phyloP scores from a whole-genome alignment of 2,888 invertebrate species.

The Clostera curtula region DNA sequence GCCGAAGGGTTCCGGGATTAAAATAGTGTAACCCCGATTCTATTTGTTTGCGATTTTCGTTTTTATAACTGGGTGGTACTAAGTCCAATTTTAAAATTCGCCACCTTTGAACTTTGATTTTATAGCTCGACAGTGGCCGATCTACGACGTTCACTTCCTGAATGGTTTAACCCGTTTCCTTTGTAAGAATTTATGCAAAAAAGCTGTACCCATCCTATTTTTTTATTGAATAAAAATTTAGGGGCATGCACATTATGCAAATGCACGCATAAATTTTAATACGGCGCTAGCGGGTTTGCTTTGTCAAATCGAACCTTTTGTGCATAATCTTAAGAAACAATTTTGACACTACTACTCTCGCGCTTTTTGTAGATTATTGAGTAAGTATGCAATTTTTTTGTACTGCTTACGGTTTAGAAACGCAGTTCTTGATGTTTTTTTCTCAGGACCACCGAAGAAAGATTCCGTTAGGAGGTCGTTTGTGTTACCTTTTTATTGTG shows the following conservation, averaged over 20 bases:
- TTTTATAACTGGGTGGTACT: constrained; percentile 28
- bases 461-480: constrained; percentile 60
- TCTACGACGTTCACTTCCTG: constrained; percentile 69
- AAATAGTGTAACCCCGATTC: constrained; percentile 36
- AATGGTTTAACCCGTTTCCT: constrained; percentile 73
- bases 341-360: constrained; percentile 24
- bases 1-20: constrained; percentile 34
- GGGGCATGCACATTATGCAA: constrained; percentile 76
- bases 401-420: constrained; percentile 43
- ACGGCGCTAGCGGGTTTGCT: constrained; percentile 30
- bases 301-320: constrained; percentile 27
- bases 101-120: constrained; percentile 35
- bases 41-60: constrained; percentile 27
- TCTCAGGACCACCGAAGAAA: constrained; percentile 54
- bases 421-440: constrained; percentile 62
- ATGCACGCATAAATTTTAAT: constrained; percentile 73
- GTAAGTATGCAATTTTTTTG: constrained; percentile 64
- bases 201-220: constrained; percentile 76
- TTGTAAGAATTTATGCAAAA: constrained; percentile 76
- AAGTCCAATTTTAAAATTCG: constrained; percentile 24
- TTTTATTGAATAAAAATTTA: constrained; percentile 73
- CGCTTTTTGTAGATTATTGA: constrained; percentile 51
- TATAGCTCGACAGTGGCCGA: constrained; percentile 41
- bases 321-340: constrained; percentile 20
- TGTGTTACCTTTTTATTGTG: constrained; percentile 54